Base-by-base conservation (phyloP, 2,888 invertebrate species). In the Theristus sp. region DNA sequence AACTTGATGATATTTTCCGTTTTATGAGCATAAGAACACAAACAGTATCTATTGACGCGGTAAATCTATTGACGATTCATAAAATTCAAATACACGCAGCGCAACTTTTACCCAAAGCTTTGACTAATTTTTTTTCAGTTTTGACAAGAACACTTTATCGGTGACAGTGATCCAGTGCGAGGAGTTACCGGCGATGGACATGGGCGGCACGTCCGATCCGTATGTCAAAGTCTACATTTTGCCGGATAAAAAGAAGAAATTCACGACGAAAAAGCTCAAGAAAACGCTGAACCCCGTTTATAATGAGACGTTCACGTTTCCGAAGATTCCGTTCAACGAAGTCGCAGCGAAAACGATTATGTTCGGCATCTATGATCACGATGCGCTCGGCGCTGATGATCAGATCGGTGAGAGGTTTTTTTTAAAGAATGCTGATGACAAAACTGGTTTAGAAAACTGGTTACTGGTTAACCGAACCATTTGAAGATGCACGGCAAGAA, bases 161-260 rank as follows among this genome's bases (percentile, higher is more conserved):
- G 47, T 58, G 26, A 58, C 56, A 6, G 30, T 60, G 6, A 56
- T 89, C 70, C 91, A 93, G 81, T 94, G 93, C 49, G 89, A 91
- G 74, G 94, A 96, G 61, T 81, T 96, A 62, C 94, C 94, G 30
- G 94, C 91, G 55, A 81, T 94, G 71, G 94, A 94, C 73, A 91
- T 94, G 90, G 91, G 91, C 26, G 94, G 94, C 30, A 94, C 94
- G 24, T 93, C 91, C 52, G 96, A 96, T 81, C 94, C 94, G 28
- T 96, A 96, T 74, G 93, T 96, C 61, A 96, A 96, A 79, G 74
- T 78, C 60, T 96, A 93, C 77, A 81, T 96, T 65, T 82, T 94
- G 64, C 94, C 94, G 1, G 96, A 96, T 76, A 94, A 94, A 79
- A 96, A 96, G 81, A 94, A 96, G 80, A 96, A 96, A 78, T 91